Conservation (phyloP, 2,888 invertebrate species). For the Temnothorax unifasciatus region DNA sequence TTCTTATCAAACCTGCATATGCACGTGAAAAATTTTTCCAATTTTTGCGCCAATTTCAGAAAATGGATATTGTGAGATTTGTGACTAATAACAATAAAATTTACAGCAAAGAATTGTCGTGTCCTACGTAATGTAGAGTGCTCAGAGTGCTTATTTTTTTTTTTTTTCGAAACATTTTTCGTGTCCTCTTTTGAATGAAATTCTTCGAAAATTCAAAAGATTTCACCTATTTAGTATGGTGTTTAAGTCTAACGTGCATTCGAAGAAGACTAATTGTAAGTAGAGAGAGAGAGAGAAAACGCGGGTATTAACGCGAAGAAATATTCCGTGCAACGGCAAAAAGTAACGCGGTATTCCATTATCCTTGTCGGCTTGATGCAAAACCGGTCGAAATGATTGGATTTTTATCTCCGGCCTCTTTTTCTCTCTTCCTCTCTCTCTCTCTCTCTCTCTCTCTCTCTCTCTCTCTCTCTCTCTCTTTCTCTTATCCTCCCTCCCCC, state of each 20-base stretch:
- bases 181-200: neutral
- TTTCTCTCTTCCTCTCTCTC: conserved; percentile 54
- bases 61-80: neutral
- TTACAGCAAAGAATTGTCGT: neutral
- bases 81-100: neutral
- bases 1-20: neutral
- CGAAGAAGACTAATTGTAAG: conserved; percentile 35
- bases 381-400: conserved; percentile 85
- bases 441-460: conserved; percentile 19
- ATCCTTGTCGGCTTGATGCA: conserved; percentile 82
- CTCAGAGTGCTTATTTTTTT: neutral
- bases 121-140: neutral
- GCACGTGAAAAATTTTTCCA: neutral
- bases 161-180: neutral
- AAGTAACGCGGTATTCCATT: conserved; percentile 84
- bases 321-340: conserved; percentile 82
- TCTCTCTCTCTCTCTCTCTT: conserved; percentile 57
- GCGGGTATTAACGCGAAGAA: conserved; percentile 82
- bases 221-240: neutral
- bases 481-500: neutral
- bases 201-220: neutral
- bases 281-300: conserved; percentile 63
- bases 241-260: conserved; percentile 65
- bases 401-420: conserved; percentile 81
- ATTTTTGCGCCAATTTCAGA: neutral